These are phyloP conservation scores for Vanessa atalanta DNA, from an alignment of 1,140 invertebrate species.

Conservation along the genomic window DNA sequence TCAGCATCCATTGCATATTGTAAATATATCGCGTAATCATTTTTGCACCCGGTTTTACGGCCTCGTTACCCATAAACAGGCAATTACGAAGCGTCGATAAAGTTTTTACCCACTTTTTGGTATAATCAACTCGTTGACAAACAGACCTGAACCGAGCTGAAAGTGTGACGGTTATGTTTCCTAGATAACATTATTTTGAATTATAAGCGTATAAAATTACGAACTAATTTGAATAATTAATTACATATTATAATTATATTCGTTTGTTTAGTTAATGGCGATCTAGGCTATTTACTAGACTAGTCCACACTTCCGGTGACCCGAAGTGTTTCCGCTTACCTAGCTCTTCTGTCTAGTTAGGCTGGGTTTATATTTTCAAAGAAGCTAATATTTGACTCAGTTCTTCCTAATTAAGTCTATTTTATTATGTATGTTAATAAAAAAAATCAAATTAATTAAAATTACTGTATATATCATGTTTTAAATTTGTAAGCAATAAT, in stretches of 20 bases:
- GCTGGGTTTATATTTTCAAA: too few relatives aligned
- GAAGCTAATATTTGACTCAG: too few relatives aligned
- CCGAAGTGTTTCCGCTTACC: too few relatives aligned
- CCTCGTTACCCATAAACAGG: constrained; percentile 42
- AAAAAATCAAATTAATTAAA: too few relatives aligned
- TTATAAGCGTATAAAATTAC: background rate
- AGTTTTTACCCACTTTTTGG: constrained; percentile 25
- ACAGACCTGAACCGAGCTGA: constrained; percentile 48
- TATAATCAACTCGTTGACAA: constrained; percentile 48
- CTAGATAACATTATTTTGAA: constrained; percentile 11
- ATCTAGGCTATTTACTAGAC: too few relatives aligned
- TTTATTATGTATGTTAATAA: too few relatives aligned
- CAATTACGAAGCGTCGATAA: constrained; percentile 39
- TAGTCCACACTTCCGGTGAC: too few relatives aligned
- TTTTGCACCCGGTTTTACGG: constrained; percentile 44
- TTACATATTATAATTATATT: background rate
- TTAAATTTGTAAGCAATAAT: background rate
- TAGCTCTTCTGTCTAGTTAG: too few relatives aligned
- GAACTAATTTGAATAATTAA: background rate
- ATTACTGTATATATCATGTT: too few relatives aligned
- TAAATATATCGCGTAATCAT: constrained; percentile 38
- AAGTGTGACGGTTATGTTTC: constrained; percentile 39
- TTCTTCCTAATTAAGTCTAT: too few relatives aligned
- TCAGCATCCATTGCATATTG: constrained; percentile 23
- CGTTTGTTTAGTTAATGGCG: too few relatives aligned